phyloP scores from a whole-genome alignment of 2,797 vertebrate genomes.

The Leptodactylus fallax region DNA sequence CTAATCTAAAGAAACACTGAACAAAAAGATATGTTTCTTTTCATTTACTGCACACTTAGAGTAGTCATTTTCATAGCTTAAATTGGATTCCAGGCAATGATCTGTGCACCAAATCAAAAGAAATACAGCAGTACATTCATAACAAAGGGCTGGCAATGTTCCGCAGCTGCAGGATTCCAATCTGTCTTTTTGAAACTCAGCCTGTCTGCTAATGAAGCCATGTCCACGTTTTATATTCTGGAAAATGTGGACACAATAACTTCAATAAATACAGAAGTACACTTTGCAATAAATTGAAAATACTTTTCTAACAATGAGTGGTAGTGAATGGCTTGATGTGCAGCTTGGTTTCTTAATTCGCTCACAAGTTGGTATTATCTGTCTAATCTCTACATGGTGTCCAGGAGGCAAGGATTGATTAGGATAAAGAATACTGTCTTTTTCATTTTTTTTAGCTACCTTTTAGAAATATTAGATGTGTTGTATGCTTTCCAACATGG shows the following conservation, averaged over 20 bases:
- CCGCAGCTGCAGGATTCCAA: constrained; percentile 49
- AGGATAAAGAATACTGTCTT: constrained; percentile 12
- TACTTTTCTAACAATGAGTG: constrained; percentile 42
- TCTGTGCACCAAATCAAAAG: constrained; percentile 62
- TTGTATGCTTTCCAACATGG: constrained; percentile 9
- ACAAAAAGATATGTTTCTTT: constrained; percentile 60
- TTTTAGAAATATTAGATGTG: constrained; percentile 40
- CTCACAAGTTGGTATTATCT: constrained; percentile 42
- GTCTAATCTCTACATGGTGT: constrained; percentile 51
- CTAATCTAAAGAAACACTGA: constrained; percentile 53
- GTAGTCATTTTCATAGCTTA: constrained; percentile 53
- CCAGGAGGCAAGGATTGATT: constrained; percentile 36
- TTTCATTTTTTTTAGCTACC: constrained; percentile 31
- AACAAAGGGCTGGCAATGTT: constrained; percentile 58
- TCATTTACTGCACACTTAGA: constrained; percentile 54
- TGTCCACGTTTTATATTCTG: constrained; percentile 46
- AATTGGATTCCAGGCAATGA: constrained; percentile 60
- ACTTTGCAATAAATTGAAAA: constrained; percentile 48
- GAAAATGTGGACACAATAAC: constrained; percentile 50
- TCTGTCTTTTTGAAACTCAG: constrained; percentile 33
- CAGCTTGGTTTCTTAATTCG: constrained; percentile 34
- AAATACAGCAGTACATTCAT: constrained; percentile 60
- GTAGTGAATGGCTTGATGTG: constrained; percentile 34
- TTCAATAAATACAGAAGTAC: constrained; percentile 58
- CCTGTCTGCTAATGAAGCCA: constrained; percentile 59